Conservation (phyloP, 2,797 vertebrate species). For the Etheostoma nigrum region DNA sequence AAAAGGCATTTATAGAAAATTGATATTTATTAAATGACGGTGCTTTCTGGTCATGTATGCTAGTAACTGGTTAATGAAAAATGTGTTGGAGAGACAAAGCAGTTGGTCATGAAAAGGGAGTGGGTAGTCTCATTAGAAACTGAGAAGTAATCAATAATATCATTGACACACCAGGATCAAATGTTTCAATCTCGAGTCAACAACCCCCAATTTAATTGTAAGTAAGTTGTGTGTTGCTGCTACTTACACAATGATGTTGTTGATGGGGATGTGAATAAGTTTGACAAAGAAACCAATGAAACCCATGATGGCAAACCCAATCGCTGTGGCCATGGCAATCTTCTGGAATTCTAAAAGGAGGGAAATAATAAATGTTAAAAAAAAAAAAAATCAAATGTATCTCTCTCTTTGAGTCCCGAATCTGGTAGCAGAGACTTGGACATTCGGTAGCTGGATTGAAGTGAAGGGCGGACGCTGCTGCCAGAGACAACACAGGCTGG, state of each 20-base stretch:
- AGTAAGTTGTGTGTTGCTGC: not conserved
- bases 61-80: too few relatives aligned
- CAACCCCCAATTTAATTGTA: not conserved
- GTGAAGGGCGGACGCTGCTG: not conserved
- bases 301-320: slow-evolving; percentile 99
- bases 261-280: slow-evolving; percentile 98
- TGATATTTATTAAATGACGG: not conserved
- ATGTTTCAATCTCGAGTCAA: not conserved
- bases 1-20: not conserved
- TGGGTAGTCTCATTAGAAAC: not conserved
- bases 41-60: not conserved
- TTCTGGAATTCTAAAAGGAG: slow-evolving; percentile 94
- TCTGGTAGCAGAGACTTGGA: not conserved
- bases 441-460: fast-evolving
- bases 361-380: not conserved
- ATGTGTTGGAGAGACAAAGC: not conserved
- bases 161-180: not conserved
- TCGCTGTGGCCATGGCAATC: slow-evolving; percentile 99
- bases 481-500: not conserved
- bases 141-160: not conserved
- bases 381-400: too few relatives aligned
- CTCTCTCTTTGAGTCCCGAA: too few relatives aligned
- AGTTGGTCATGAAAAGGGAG: not conserved
- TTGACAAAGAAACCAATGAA: slow-evolving; percentile 99
- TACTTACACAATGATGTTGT: slow-evolving; percentile 99